Evolutionary conservation across 2,113 vertebrate species (phyloP), one percentile per base, ranked within the genome.

Genomic region (Chrysemys picta): DNA sequence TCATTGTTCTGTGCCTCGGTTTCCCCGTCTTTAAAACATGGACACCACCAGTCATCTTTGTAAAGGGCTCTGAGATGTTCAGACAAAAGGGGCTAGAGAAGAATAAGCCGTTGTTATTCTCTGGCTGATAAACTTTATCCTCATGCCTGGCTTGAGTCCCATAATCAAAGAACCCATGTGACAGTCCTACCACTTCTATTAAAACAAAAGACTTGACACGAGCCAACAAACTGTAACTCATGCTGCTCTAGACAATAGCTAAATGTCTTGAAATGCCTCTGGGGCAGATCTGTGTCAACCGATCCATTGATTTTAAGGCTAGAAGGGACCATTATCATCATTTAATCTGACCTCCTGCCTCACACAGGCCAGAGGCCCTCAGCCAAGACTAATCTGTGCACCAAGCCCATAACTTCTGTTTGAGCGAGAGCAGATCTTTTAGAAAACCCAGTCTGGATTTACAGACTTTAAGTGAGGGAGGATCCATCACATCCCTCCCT

Each of bases 231-330:
- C 16, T 83, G 54, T 80, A 92, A 78, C 53, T 88, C 10, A 84
- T 84, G 38, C 56, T 90, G 78, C 85, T 90, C 49, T 69, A 95
- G 75, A 89, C 38, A 84, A 92, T 93, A 94, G 80, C 21, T 89
- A 72, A 92, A 87, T 82, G 38, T 56, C 83, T 85, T 91, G 76
- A 91, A 92, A 95, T 76, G 86, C 52, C 29, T 80, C 56, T 87
- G 59, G 31, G 6, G 59, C 7, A 94, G 83, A 80, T 87, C 13
- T 86, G 12, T 87, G 75, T 93, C 87, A 94, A 93, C 56, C 72
- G 38, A 96, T 92, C 72, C 54, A 35, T 31, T 3, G 14, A 62
- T 62, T 62, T 62, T 12, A 29, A 62, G 59, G 25, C 38, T 53
- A 90, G 56, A 90, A 93, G 80, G 88, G 82, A 89, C 59, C 50